A percentile compares a stretch with the other conserved stretches of the same genome.
Evolutionary conservation across 2,888 invertebrate genomes (phyloP).

Genomic region (Arrhopalites spinosus): DNA sequence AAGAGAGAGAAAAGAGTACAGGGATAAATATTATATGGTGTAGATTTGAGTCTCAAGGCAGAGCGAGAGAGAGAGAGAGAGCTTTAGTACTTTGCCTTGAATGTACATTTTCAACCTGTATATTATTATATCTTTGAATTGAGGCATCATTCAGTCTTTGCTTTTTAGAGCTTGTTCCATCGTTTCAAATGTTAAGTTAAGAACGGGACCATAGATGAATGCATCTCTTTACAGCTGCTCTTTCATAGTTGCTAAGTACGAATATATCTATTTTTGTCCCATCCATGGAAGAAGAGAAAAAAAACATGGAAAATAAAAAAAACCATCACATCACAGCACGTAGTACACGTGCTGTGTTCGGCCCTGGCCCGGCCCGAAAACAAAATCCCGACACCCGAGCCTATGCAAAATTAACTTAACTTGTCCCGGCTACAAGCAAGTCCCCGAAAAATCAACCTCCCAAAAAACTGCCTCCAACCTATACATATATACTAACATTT

Average conservation of each 20-base stretch:
- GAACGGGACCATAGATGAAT: conserved; percentile 18
- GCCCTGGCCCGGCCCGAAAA: conserved; percentile 30
- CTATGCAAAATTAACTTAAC: conserved; percentile 43
- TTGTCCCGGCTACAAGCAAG: conserved; percentile 27
- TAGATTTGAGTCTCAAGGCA: no score
- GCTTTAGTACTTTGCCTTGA: no score
- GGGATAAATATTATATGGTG: no score
- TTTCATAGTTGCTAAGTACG: conserved; percentile 29
- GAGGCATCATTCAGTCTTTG: no score
- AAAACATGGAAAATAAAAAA: conserved; percentile 21
- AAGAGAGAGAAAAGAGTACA: no score
- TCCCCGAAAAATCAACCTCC: background rate
- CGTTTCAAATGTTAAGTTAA: no score
- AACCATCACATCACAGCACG: conserved; percentile 36
- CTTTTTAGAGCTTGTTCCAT: no score
- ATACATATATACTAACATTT: background rate
- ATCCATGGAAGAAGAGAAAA: conserved; percentile 39
- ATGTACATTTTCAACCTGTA: no score
- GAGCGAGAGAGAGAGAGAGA: no score
- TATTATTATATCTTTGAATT: no score
- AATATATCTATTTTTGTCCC: conserved; percentile 49
- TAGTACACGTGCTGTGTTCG: conserved; percentile 39
- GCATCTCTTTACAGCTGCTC: conserved; percentile 31
- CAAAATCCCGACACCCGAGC: conserved; percentile 36
- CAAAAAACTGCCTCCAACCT: background rate